Conservation (phyloP, 2,113 vertebrate genomes). For the Trematomus loennbergii region DNA sequence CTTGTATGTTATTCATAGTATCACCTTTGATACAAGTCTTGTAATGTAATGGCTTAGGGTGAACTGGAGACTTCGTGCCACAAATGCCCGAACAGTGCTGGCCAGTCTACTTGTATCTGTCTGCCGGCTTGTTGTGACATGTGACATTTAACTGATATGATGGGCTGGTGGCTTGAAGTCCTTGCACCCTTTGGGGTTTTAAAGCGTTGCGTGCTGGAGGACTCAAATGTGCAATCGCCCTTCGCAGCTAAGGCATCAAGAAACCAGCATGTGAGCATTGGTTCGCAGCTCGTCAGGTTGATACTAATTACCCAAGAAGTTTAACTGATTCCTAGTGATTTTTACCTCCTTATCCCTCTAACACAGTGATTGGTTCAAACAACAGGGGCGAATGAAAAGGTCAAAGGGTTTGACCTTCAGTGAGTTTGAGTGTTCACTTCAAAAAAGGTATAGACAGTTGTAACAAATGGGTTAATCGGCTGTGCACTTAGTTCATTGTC, state of each 20-base stretch:
- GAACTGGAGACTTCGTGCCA: conserved; percentile 30
- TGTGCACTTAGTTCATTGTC: conserved; percentile 1
- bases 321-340: conserved; percentile 46
- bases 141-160: conserved; percentile 63
- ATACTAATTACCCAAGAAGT: conserved; percentile 39
- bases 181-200: conserved; percentile 13
- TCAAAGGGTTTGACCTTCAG: conserved; percentile 42
- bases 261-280: conserved; percentile 30
- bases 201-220: not conserved
- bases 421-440: conserved; percentile 58
- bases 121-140: conserved; percentile 48
- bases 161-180: conserved; percentile 24
- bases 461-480: conserved; percentile 50
- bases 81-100: conserved; percentile 9
- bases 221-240: conserved; percentile 10
- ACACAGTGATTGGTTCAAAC: conserved; percentile 43
- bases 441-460: conserved; percentile 55
- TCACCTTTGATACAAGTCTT: conserved; percentile 6
- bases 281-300: conserved; percentile 36
- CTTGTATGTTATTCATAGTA: too few relatives aligned
- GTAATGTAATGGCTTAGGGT: not conserved
- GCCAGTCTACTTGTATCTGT: conserved; percentile 23
- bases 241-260: not conserved
- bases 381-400: conserved; percentile 32
- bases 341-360: conserved; percentile 3